A percentile compares a stretch with the other conserved stretches of the same genome.
Conservation (phyloP, 64 coral and sea anemone genomes). For the Stichodactyla mertensii region DNA sequence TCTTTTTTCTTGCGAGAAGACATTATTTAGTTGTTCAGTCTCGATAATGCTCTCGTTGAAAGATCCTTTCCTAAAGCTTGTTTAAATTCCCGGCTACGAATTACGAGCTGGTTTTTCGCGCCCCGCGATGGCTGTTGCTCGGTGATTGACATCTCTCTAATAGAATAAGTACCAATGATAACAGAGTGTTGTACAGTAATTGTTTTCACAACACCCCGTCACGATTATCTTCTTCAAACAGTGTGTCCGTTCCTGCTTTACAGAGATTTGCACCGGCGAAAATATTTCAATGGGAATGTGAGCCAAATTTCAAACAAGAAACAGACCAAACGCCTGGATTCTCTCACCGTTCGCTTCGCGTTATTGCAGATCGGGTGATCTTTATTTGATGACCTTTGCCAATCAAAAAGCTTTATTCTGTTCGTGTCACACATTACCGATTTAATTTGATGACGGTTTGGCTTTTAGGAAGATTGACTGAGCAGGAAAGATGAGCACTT, state of each 20-base stretch:
- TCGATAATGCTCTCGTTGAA: conserved; percentile 66
- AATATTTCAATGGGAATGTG: not conserved
- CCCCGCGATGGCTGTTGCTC: conserved; percentile 35
- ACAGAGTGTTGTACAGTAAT: conserved; percentile 20
- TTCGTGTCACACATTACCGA: conserved; percentile 16
- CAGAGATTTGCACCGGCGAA: not conserved
- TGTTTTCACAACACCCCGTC: conserved; percentile 25
- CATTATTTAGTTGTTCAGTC: not conserved
- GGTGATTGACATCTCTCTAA: conserved; percentile 70
- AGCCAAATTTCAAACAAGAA: not conserved
- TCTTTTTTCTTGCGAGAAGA: not conserved
- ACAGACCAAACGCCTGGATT: not conserved
- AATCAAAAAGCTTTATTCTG: not conserved
- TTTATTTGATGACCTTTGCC: conserved; percentile 16
- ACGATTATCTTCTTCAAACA: not conserved
- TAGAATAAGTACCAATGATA: conserved; percentile 34
- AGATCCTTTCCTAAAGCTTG: conserved; percentile 60
- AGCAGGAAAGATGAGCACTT: conserved; percentile 6
- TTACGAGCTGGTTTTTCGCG: conserved; percentile 7
- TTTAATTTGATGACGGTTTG: not conserved
- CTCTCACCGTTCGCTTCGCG: not conserved
- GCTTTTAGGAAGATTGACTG: conserved; percentile 1
- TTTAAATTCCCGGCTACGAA: conserved; percentile 40
- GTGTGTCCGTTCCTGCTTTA: not conserved
- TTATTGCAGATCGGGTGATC: conserved; percentile 20